Base-by-base conservation (phyloP, 92 coral and sea anemone species). In the Muricea muricata region DNA sequence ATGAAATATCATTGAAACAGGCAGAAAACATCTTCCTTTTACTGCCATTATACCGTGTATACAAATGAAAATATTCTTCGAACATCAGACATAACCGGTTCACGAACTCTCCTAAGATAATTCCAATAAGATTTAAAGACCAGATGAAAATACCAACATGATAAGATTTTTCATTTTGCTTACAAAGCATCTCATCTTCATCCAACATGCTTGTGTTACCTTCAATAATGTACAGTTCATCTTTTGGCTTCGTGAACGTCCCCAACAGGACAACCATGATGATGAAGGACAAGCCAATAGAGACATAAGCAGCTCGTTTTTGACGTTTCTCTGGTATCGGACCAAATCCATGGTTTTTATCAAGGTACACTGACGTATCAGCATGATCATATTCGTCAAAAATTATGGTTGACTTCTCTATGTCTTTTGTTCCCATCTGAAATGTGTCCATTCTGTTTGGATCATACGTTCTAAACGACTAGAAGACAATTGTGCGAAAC, bases 1-100 rank as follows among this genome's bases (percentile, higher is more conserved):
- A 9, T 45, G 83, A 87, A 84, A 55, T 78, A 57, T 78, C 83
- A 58, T 82, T 35, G 92, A 94, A 91, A 77, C 92, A 81, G 3
- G 93, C 63, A 3, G 30, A 65, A 2, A 92, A 30, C 70, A 89
- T 85, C 7, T 58, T 85, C 83, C 31, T 77, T 82, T 82, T 72
- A 18, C 93, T 88, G 75, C 95, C 97, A 14, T 70, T 61, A 45
- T 95, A 91, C 25, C 98, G 93, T 2, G 91, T 85, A 11, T 85
- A 23, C 25, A 30, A 72, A 87, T 95, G 98, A 41, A 46, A 79
- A 34, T 80, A 29, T 54, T 95, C 98, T 86, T 95, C 98, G 23
- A 46, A 21, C 14, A 93, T 65, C 25, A 95, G 87, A 82, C 93
- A 93, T 37, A 75, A 0, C 30, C 97, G 85, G 25, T 93, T 90